These are phyloP conservation scores for Dicroscelio sp. DNA, from an alignment of 2,888 invertebrate genomes.

Conservation along the genomic window DNA sequence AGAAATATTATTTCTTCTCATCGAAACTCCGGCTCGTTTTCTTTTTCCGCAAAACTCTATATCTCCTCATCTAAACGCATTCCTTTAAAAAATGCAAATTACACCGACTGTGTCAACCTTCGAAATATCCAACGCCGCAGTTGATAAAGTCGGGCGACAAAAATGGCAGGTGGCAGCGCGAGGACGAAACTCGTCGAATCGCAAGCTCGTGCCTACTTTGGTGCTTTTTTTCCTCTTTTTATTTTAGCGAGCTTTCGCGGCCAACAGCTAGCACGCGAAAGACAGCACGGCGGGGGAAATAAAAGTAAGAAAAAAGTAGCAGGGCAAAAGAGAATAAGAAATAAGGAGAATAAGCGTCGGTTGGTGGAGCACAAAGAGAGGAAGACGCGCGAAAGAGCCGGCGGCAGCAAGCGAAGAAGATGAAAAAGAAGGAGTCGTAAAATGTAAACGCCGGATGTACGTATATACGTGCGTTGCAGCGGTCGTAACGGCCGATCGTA, in stretches of 20 bases:
- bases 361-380: slow-evolving; percentile 71
- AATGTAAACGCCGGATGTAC: slow-evolving; percentile 88
- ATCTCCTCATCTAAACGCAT: neutral
- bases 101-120: slow-evolving; percentile 24
- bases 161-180: slow-evolving; percentile 48
- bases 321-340: slow-evolving; percentile 55
- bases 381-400: slow-evolving; percentile 63
- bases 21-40: neutral
- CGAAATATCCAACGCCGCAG: slow-evolving; percentile 21
- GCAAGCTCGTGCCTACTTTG: slow-evolving; percentile 16
- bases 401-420: slow-evolving; percentile 70
- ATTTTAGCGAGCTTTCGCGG: neutral
- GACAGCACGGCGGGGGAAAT: neutral
- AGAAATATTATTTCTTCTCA: slow-evolving; percentile 7
- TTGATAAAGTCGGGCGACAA: slow-evolving; percentile 46
- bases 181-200: slow-evolving; percentile 43
- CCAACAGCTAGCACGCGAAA: neutral
- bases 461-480: slow-evolving; percentile 83
- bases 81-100: slow-evolving; percentile 37
- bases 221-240: too few relatives aligned
- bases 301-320: slow-evolving; percentile 6
- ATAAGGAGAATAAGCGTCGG: slow-evolving; percentile 59
- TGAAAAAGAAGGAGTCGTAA: slow-evolving; percentile 85
- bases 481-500: slow-evolving; percentile 88
- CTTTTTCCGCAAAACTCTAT: neutral